Conservation (phyloP, 2,797 vertebrate species). For the Rhinatrema bivittatum region DNA sequence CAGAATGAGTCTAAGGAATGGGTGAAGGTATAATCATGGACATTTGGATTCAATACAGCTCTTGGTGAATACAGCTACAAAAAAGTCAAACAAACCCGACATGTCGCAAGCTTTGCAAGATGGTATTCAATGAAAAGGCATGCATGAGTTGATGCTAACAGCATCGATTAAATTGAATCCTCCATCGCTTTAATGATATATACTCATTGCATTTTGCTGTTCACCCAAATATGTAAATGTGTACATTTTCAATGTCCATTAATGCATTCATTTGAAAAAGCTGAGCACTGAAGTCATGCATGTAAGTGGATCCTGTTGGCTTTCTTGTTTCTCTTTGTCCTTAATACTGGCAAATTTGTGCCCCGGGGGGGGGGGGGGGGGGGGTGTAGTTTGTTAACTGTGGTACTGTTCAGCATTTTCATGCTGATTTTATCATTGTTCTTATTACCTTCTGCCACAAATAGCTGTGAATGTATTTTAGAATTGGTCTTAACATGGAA, state of each 20-base stretch:
- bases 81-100: too few species aligned
- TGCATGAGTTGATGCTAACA: conserved; percentile 66
- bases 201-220: conserved; percentile 56
- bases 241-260: conserved; percentile 48
- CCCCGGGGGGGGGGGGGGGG: conserved; percentile 20
- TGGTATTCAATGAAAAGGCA: conserved; percentile 70
- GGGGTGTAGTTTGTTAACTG: conserved; percentile 4
- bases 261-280: conserved; percentile 45
- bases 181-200: conserved; percentile 62
- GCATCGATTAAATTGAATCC: conserved; percentile 61
- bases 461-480: conserved; percentile 11
- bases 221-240: conserved; percentile 58
- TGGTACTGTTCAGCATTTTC: conserved; percentile 25
- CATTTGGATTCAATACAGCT: too few species aligned
- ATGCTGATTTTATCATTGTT: conserved; percentile 29
- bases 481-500: conserved; percentile 18
- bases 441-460: conserved; percentile 12
- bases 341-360: conserved; percentile 16
- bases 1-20: too few species aligned
- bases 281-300: conserved; percentile 28
- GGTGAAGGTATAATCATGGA: too few species aligned
- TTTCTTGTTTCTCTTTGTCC: conserved; percentile 42
- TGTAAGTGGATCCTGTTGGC: conserved; percentile 31
- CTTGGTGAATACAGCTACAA: too few species aligned
- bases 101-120: conserved; percentile 65